Percentiles rank a stretch among this genome's conserved stretches.
These are phyloP conservation scores for Drosophila phalerata DNA, from an alignment of 2,888 invertebrate species.

Conservation along the genomic window DNA sequence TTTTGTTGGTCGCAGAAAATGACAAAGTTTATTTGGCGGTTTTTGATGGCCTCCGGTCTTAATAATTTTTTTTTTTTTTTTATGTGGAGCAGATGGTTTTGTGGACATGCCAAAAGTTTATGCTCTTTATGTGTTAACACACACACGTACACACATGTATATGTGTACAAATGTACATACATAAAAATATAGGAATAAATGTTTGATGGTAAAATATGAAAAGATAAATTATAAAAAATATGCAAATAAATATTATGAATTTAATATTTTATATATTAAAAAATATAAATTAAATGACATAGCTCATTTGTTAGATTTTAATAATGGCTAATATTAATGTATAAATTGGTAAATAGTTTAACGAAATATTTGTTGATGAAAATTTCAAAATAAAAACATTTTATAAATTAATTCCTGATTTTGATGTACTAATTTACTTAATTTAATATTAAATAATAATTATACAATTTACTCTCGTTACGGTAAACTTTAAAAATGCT, in stretches of 20 bases:
- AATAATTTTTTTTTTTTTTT: conserved; percentile 22
- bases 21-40: conserved; percentile 69
- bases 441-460: too few species aligned
- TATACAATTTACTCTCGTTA: too few species aligned
- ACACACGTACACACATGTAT: background rate
- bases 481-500: too few species aligned
- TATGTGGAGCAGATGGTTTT: conserved; percentile 55
- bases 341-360: too few species aligned
- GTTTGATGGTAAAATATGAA: background rate
- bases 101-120: conserved; percentile 41
- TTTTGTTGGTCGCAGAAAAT: conserved; percentile 40
- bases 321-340: too few species aligned
- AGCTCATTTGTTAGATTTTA: too few species aligned
- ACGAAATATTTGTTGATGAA: too few species aligned
- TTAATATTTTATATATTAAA: too few species aligned
- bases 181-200: background rate
- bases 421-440: too few species aligned
- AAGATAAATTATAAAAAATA: background rate
- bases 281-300: too few species aligned
- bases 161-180: background rate
- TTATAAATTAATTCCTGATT: too few species aligned
- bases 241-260: background rate
- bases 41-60: conserved; percentile 36
- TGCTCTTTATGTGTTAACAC: conserved; percentile 20
- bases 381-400: too few species aligned